Conservation (phyloP, 2,888 invertebrate species). For the Adela reaumurella region DNA sequence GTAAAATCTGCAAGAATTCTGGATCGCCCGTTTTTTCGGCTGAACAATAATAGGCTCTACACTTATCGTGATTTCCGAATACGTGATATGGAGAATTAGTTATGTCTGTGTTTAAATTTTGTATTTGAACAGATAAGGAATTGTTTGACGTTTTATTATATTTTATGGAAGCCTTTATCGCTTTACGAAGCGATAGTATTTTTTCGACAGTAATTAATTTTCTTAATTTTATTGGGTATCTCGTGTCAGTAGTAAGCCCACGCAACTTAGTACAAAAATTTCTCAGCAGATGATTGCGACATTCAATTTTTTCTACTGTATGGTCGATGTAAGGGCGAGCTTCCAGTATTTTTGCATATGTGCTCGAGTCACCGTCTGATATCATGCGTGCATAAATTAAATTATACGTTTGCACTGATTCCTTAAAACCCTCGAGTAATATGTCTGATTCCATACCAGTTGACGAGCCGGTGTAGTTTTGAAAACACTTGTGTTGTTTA, state of each 20-base stretch:
- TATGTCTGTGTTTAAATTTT: not conserved
- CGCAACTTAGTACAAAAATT: slow-evolving; percentile 3
- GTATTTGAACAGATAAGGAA: no score
- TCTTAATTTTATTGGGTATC: not conserved
- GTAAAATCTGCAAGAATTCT: not conserved
- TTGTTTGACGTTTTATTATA: not conserved
- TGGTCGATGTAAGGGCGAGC: slow-evolving; percentile 2
- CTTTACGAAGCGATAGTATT: not conserved
- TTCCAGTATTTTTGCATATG: slow-evolving; percentile 3
- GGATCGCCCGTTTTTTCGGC: not conserved
- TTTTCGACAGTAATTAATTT: not conserved
- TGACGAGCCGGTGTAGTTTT: slow-evolving; percentile 1
- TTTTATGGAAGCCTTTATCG: not conserved
- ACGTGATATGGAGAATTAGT: not conserved
- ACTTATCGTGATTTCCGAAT: slow-evolving; percentile 4
- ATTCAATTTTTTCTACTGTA: slow-evolving; percentile 6
- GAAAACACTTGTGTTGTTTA: slow-evolving; percentile 1
- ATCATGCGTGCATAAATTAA: slow-evolving; percentile 5
- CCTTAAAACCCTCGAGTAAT: slow-evolving; percentile 5
- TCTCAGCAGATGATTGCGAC: slow-evolving; percentile 3
- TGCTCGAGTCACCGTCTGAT: slow-evolving; percentile 6
- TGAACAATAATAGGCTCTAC: slow-evolving; percentile 3
- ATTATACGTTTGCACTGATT: slow-evolving; percentile 1
- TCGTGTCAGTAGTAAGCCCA: not conserved
- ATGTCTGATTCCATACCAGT: slow-evolving; percentile 5